phyloP scores from a whole-genome alignment of 2,113 vertebrate species.

The Corynorhinus townsendii region DNA sequence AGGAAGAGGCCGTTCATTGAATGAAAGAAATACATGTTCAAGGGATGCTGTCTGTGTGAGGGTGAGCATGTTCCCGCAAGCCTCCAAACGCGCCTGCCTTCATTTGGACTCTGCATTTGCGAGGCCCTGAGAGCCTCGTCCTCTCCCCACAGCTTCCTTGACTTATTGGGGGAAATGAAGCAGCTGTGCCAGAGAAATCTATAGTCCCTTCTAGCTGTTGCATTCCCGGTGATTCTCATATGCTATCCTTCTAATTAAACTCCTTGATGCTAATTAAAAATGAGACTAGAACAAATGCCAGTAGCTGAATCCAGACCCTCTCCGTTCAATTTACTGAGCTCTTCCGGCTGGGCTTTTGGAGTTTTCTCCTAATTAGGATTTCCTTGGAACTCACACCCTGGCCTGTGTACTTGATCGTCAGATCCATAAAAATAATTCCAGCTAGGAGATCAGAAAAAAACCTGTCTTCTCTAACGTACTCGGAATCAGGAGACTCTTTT shows the following conservation, averaged over 20 bases:
- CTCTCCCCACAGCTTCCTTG: not conserved
- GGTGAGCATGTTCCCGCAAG: not conserved
- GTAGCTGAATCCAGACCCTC: constrained; percentile 36
- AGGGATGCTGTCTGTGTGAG: not conserved
- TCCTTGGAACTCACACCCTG: constrained; percentile 5
- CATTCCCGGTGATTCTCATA: constrained; percentile 59
- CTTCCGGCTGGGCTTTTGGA: not conserved
- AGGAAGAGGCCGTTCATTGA: not conserved
- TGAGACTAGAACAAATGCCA: constrained; percentile 65
- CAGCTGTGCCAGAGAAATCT: not conserved
- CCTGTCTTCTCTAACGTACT: constrained; percentile 8
- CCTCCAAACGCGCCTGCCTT: not conserved
- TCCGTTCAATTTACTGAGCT: constrained; percentile 30
- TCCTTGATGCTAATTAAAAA: constrained; percentile 72
- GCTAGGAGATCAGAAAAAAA: constrained; percentile 45
- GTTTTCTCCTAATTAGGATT: constrained; percentile 55
- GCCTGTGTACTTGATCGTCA: constrained; percentile 26
- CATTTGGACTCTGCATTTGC: not conserved
- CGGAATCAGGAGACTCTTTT: not conserved
- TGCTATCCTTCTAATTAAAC: constrained; percentile 67
- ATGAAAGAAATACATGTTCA: not conserved
- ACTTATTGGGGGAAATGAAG: not conserved
- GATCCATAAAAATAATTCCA: constrained; percentile 32
- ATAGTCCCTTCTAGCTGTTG: constrained; percentile 27
- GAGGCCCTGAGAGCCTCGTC: not conserved